Conservation (phyloP, 2,888 invertebrate genomes). For the Eupelmus urozonus region DNA sequence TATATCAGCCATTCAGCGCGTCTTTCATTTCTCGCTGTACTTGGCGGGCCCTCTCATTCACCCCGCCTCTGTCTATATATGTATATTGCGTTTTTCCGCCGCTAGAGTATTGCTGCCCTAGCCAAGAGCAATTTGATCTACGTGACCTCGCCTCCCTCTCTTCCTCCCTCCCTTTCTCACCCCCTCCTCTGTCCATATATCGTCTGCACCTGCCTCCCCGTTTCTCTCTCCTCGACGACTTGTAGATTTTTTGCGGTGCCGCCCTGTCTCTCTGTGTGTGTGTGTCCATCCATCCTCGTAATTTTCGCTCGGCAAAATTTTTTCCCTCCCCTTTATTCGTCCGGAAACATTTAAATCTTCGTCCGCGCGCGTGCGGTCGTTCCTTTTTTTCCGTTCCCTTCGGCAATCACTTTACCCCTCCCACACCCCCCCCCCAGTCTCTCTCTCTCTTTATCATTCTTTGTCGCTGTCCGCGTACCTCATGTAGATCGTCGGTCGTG, state of each 20-base stretch:
- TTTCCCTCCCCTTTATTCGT: conserved; percentile 18
- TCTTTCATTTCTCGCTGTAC: conserved; percentile 35
- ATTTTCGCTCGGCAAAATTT: conserved; percentile 57
- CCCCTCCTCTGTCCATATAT: not conserved
- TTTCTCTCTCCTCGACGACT: not conserved
- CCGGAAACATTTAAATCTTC: conserved; percentile 66
- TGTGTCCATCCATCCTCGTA: conserved; percentile 49
- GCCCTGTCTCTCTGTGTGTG: not conserved
- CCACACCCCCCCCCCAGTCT: conserved; percentile 16
- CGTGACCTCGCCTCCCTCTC: conserved; percentile 39
- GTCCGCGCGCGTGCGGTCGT: not conserved
- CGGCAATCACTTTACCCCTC: conserved; percentile 42
- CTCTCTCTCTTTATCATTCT: conserved; percentile 29
- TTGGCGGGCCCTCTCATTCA: too few relatives aligned
- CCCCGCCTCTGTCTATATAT: not conserved
- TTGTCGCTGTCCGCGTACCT: not conserved
- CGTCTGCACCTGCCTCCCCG: not conserved
- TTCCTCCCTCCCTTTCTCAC: not conserved
- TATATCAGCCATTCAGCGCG: conserved; percentile 34
- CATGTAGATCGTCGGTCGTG: conserved; percentile 36
- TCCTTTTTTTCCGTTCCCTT: conserved; percentile 31
- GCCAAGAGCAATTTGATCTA: conserved; percentile 33
- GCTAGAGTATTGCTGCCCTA: not conserved
- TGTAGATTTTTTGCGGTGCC: conserved; percentile 24
- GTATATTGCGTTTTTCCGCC: conserved; percentile 4